Evolutionary conservation across 2,113 vertebrate species (phyloP).

Genomic region (Cnemophilus loriae): DNA sequence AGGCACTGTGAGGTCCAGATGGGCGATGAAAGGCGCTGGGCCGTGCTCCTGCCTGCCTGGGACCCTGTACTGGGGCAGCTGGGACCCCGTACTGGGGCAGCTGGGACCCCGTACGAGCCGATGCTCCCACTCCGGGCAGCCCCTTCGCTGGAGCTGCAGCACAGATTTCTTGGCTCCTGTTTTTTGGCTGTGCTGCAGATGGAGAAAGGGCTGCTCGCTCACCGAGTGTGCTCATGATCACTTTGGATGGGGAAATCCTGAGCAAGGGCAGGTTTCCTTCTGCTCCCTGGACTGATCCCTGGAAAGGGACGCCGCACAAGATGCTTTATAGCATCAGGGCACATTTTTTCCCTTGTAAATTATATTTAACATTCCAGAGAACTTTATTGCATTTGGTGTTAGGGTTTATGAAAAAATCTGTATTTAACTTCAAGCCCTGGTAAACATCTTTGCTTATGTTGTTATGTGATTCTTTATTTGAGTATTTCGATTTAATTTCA

Average conservation of each 20-base stretch:
- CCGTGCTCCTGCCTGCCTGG: background rate
- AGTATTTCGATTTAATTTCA: constrained; percentile 83
- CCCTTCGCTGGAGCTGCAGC: background rate
- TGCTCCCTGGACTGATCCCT: background rate
- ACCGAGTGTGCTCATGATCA: background rate
- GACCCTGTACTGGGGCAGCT: background rate
- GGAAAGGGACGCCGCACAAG: background rate
- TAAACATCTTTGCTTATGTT: constrained; percentile 81
- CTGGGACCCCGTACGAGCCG: background rate
- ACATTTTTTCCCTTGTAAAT: constrained; percentile 65
- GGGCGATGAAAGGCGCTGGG: constrained; percentile 18
- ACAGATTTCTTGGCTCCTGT: background rate
- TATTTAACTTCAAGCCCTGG: constrained; percentile 83
- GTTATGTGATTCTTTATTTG: constrained; percentile 76
- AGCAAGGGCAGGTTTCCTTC: background rate
- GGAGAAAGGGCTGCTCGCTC: background rate
- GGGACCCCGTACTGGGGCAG: background rate
- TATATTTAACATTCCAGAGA: constrained; percentile 79
- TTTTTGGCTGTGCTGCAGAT: background rate
- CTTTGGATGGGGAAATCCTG: background rate
- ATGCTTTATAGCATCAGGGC: constrained; percentile 25
- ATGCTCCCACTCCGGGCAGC: background rate
- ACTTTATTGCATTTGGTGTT: constrained; percentile 73
- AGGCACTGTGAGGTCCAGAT: background rate
- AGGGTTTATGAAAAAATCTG: constrained; percentile 78